These are phyloP conservation scores for Ceratitis capitata DNA, from an alignment of 1,140 invertebrate genomes.

Conservation along the genomic window DNA sequence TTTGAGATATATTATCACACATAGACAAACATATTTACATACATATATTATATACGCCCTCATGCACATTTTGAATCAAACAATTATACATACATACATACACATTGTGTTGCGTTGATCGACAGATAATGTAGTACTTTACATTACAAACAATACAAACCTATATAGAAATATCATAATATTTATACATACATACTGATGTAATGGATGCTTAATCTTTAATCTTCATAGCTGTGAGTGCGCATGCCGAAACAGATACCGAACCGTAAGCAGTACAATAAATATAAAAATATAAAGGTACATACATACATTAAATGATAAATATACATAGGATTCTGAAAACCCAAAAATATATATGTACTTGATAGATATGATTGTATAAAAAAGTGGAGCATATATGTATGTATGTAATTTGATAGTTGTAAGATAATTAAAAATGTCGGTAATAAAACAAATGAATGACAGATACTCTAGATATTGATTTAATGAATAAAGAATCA, in stretches of 20 bases:
- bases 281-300: constrained; percentile 26
- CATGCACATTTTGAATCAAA: no score
- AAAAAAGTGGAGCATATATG: neutral
- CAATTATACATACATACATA: neutral
- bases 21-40: neutral
- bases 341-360: neutral
- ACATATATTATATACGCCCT: neutral
- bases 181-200: neutral
- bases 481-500: no score
- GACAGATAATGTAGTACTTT: neutral
- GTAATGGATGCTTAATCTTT: neutral
- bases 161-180: no score
- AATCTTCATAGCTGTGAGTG: neutral
- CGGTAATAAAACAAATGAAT: neutral
- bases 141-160: neutral
- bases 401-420: neutral
- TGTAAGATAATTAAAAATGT: neutral
- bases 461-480: no score
- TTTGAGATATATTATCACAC: neutral
- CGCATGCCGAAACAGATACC: constrained; percentile 23
- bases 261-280: constrained; percentile 36
- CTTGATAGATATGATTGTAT: neutral
- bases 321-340: constrained; percentile 39
- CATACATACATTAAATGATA: neutral
- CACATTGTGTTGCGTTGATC: neutral